Evolutionary conservation across 2,113 vertebrate genomes (phyloP).

Genomic region (Carassius carassius): DNA sequence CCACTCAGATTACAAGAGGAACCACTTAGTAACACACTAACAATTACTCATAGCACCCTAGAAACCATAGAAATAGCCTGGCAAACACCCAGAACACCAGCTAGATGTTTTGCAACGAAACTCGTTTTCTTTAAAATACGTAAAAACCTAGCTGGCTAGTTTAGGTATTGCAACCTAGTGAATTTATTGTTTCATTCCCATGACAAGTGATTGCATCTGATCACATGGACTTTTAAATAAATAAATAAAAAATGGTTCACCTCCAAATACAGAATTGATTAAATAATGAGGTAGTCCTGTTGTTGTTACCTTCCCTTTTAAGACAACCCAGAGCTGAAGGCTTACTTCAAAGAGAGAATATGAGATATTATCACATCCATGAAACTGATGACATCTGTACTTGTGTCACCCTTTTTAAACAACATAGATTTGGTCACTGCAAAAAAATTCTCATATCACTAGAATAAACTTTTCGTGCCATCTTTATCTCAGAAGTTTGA

Average conservation of each 20-base stretch:
- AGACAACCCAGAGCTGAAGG: constrained; percentile 37
- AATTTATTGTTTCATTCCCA: constrained; percentile 10
- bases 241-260: not conserved
- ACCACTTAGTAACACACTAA: not conserved
- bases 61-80: not conserved
- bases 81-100: not conserved
- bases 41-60: not conserved
- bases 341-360: constrained; percentile 44
- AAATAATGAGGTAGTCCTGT: constrained; percentile 4
- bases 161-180: not conserved
- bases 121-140: not conserved
- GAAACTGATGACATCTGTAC: constrained; percentile 40
- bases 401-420: constrained; percentile 18
- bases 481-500: constrained; percentile 24
- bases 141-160: not conserved
- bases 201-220: not conserved
- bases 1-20: not conserved
- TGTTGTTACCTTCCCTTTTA: constrained; percentile 48
- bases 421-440: not conserved
- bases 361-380: constrained; percentile 52
- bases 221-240: not conserved
- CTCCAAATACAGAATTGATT: constrained; percentile 11
- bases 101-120: not conserved
- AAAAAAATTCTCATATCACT: constrained; percentile 8
- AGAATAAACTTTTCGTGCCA: constrained; percentile 32